Evolutionary conservation across 2,797 vertebrate genomes (phyloP).

Genomic region (Pipistrellus pipistrellus): DNA sequence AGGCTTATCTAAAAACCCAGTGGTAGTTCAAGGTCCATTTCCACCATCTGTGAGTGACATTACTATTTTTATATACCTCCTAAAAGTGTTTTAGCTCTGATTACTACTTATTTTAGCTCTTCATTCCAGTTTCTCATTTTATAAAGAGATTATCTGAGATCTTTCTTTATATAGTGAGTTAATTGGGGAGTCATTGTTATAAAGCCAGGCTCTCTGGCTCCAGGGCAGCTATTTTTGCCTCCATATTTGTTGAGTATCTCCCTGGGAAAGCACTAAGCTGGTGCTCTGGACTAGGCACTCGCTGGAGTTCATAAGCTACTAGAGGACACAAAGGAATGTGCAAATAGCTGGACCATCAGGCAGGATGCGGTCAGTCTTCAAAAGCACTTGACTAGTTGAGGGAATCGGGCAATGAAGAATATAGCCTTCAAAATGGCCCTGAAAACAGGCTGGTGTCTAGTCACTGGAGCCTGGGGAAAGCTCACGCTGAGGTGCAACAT

Average conservation of each 20-base stretch:
- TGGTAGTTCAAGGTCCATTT: conserved; percentile 46
- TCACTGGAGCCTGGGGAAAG: neutral
- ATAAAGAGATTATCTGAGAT: conserved; percentile 32
- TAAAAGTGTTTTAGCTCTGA: conserved; percentile 1
- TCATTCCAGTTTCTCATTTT: conserved; percentile 50
- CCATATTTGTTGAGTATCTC: neutral
- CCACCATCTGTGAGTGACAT: conserved; percentile 7
- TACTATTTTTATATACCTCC: neutral
- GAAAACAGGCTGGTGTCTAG: neutral
- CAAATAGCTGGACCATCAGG: neutral
- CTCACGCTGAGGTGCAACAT: neutral
- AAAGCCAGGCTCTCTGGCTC: neutral
- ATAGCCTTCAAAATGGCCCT: neutral
- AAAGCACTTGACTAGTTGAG: neutral
- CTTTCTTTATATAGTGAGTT: neutral
- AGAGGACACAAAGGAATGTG: neutral
- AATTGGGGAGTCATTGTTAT: neutral
- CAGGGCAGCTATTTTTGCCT: neutral
- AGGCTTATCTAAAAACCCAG: conserved; percentile 35
- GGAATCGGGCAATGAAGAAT: neutral
- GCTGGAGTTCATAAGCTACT: neutral
- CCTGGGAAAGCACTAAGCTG: neutral
- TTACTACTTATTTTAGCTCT: conserved; percentile 61
- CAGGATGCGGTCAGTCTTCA: neutral
- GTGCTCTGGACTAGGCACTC: neutral